Percentiles rank a stretch among this genome's conserved stretches.
phyloP scores from a whole-genome alignment of 2,113 vertebrate species.

The Vidua chalybeata region DNA sequence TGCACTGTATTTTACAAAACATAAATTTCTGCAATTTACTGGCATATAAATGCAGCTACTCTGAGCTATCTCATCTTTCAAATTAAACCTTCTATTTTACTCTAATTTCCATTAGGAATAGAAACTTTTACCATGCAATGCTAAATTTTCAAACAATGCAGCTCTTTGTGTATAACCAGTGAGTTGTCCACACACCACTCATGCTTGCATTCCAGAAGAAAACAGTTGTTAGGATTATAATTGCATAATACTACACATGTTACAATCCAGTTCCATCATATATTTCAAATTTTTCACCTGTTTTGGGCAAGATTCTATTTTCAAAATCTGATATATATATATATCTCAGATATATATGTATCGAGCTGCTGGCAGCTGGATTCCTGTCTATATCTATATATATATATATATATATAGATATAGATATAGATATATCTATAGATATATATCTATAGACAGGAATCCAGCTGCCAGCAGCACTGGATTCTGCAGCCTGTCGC shows the following conservation, averaged over 20 bases:
- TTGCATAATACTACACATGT: neutral
- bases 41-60: neutral
- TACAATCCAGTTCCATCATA: neutral
- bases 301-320: neutral
- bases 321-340: neutral
- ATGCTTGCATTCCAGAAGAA: neutral
- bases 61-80: neutral
- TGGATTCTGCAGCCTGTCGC: neutral
- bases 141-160: neutral
- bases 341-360: too few relatives aligned
- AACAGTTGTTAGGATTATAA: neutral
- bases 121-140: neutral
- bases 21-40: neutral
- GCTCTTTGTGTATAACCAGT: neutral
- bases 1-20: neutral
- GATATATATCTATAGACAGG: neutral
- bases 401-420: too few relatives aligned
- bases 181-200: neutral
- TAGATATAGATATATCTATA: too few relatives aligned
- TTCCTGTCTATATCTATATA: too few relatives aligned
- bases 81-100: neutral
- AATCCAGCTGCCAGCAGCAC: neutral
- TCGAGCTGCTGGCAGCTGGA: too few relatives aligned
- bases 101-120: neutral
- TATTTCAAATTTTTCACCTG: neutral